Evolutionary conservation across 2,113 vertebrate species (phyloP).

Genomic region (Lasiurus cinereus): DNA sequence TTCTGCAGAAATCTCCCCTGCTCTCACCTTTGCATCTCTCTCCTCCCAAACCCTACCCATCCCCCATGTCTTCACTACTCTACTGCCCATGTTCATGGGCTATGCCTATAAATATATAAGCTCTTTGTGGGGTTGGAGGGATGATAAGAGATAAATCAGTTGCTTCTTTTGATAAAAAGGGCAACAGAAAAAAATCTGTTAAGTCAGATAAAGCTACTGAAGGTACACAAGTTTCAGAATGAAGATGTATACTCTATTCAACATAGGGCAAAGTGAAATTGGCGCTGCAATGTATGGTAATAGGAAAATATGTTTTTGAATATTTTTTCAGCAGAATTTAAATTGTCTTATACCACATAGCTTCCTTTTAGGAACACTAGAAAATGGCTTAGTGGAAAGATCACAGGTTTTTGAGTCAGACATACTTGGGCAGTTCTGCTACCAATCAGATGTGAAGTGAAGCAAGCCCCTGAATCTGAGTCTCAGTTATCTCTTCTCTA

Average conservation of each 20-base stretch:
- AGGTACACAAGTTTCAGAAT: background rate
- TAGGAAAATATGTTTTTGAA: background rate
- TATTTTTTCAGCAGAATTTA: slow-evolving; percentile 50
- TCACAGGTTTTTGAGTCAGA: background rate
- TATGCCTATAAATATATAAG: too few relatives aligned
- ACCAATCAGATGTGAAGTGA: background rate
- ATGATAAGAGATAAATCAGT: background rate
- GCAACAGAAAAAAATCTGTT: slow-evolving; percentile 34
- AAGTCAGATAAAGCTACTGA: background rate
- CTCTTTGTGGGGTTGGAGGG: too few relatives aligned
- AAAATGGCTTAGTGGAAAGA: background rate
- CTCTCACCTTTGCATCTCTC: too few relatives aligned
- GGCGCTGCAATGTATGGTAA: background rate
- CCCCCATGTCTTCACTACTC: too few relatives aligned
- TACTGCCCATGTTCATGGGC: too few relatives aligned
- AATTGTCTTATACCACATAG: background rate
- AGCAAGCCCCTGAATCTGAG: slow-evolving; percentile 2
- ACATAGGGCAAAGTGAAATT: background rate
- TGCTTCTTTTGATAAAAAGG: slow-evolving; percentile 11
- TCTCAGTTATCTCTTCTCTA: background rate
- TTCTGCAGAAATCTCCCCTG: too few relatives aligned
- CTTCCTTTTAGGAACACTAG: background rate
- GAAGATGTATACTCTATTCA: background rate
- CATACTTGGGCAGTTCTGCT: background rate
- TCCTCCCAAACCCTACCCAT: too few relatives aligned